phyloP scores from a whole-genome alignment of 2,797 vertebrate species.

The Sphaeramia orbicularis region DNA sequence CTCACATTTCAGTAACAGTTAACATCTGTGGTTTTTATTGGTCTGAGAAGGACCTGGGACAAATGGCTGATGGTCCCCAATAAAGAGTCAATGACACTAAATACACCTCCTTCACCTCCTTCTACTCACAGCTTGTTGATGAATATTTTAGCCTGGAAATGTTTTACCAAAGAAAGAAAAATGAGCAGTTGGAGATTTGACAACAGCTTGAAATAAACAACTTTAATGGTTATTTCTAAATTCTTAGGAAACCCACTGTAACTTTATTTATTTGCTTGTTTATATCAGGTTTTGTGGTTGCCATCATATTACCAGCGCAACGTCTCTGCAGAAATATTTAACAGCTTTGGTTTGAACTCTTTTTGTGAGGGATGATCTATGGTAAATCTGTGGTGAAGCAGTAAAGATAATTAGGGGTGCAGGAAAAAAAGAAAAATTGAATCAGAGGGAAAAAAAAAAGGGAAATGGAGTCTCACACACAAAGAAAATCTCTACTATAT shows the following conservation, averaged over 20 bases:
- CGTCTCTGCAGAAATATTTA: neutral
- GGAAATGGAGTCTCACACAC: too few relatives aligned
- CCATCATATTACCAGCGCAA: neutral
- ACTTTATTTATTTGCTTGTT: slow-evolving; percentile 29
- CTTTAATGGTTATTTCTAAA: slow-evolving; percentile 30
- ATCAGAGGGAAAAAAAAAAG: too few relatives aligned
- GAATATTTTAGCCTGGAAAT: slow-evolving; percentile 5
- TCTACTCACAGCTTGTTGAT: neutral
- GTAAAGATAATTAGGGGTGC: slow-evolving; percentile 2
- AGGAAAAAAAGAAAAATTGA: slow-evolving; percentile 23
- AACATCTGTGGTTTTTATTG: slow-evolving; percentile 41
- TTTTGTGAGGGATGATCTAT: neutral
- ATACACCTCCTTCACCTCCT: neutral
- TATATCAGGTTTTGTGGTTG: slow-evolving; percentile 28
- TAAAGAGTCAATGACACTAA: too few relatives aligned
- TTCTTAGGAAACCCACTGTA: slow-evolving; percentile 16
- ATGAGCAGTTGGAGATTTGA: slow-evolving; percentile 24
- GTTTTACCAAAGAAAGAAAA: slow-evolving; percentile 26
- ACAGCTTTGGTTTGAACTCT: neutral
- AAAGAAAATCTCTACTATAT: too few relatives aligned
- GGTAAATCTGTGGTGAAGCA: neutral
- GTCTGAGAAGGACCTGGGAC: slow-evolving; percentile 29
- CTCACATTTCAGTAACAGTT: slow-evolving; percentile 1
- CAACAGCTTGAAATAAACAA: slow-evolving; percentile 46
- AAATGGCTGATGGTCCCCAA: slow-evolving; percentile 22